These are phyloP conservation scores for Quiscalus mexicanus DNA, from an alignment of 2,113 vertebrate species.

Conservation along the genomic window DNA sequence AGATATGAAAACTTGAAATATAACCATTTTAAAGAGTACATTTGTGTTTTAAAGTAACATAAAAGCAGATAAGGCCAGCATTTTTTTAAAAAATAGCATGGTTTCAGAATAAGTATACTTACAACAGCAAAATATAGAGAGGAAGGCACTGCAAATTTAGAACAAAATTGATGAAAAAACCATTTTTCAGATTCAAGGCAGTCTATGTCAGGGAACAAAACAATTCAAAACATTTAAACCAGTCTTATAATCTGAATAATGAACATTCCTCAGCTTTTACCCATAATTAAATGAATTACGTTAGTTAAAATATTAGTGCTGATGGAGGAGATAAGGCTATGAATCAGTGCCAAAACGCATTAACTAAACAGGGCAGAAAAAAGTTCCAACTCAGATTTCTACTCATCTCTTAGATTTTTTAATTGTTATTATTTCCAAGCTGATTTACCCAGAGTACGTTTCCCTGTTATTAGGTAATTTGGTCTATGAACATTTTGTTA, in stretches of 20 bases:
- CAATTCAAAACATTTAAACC: neutral
- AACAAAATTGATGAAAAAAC: neutral
- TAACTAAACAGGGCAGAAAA: neutral
- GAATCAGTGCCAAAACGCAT: neutral
- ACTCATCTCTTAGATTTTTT: accelerated
- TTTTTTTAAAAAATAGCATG: neutral
- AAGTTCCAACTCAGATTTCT: neutral
- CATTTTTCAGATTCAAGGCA: neutral
- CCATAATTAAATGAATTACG: neutral
- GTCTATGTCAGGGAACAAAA: neutral
- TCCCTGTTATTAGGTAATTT: neutral
- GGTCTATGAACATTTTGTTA: neutral
- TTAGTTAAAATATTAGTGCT: neutral
- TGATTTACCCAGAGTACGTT: neutral
- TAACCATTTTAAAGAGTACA: neutral
- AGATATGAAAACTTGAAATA: neutral
- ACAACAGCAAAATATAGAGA: neutral
- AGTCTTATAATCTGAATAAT: neutral
- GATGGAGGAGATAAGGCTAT: neutral
- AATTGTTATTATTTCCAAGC: neutral
- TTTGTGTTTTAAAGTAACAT: neutral
- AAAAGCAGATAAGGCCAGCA: neutral
- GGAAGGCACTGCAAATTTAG: neutral
- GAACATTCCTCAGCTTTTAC: neutral
- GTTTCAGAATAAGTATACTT: neutral